Percentiles rank a stretch among this genome's conserved stretches.
Evolutionary conservation across 2,888 invertebrate genomes (phyloP).

Genomic region (Caenorhabditis drosophilae): DNA sequence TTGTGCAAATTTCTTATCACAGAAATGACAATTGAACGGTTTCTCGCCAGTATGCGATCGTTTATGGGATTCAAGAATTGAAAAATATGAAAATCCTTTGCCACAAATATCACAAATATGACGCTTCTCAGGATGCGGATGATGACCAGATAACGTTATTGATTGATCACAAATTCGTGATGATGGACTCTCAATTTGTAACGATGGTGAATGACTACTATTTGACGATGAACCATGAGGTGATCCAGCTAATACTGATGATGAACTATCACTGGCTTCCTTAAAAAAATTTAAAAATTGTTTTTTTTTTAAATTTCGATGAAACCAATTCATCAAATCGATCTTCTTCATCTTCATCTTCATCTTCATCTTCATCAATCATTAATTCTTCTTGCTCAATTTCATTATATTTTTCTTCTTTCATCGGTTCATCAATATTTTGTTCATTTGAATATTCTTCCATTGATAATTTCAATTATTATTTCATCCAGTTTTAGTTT

Average conservation of each 20-base stretch:
- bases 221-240: constrained; percentile 24
- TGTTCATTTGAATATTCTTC: neutral
- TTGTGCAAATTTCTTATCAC: constrained; percentile 68
- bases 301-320: too few species aligned
- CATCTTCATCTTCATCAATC: constrained; percentile 39
- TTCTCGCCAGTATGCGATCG: constrained; percentile 69
- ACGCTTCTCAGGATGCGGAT: constrained; percentile 54
- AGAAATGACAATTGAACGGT: constrained; percentile 67
- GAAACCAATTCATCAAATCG: constrained; percentile 11
- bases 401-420: constrained; percentile 27
- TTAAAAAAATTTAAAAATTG: too few species aligned
- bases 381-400: constrained; percentile 33
- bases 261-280: constrained; percentile 13
- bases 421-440: too few species aligned
- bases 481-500: neutral
- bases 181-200: constrained; percentile 24
- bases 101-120: constrained; percentile 66
- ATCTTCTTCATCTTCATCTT: constrained; percentile 18
- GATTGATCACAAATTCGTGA: constrained; percentile 12
- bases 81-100: constrained; percentile 65
- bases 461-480: neutral
- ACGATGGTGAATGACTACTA: constrained; percentile 31
- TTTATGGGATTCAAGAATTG: constrained; percentile 69
- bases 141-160: constrained; percentile 1
- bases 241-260: constrained; percentile 22